These are phyloP conservation scores for Ammodytes marinus DNA, from an alignment of 2,113 vertebrate species.

Conservation along the genomic window DNA sequence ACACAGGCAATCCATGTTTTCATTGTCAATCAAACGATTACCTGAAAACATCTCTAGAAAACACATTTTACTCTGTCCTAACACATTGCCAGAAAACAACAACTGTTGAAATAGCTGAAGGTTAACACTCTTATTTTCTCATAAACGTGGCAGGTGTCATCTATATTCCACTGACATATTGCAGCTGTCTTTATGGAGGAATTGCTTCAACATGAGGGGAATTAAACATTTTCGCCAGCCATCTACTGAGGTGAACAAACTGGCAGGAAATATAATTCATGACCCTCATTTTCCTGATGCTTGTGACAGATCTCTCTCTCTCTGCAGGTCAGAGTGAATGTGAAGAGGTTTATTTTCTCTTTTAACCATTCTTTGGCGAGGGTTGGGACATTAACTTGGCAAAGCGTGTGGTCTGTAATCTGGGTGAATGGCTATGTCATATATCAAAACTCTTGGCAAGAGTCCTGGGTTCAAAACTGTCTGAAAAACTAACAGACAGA, in stretches of 20 bases:
- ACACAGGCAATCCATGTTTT: slow-evolving; percentile 50
- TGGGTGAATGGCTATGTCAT: slow-evolving; percentile 45
- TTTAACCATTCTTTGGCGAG: slow-evolving; percentile 51
- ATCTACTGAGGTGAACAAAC: slow-evolving; percentile 47
- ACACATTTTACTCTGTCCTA: slow-evolving; percentile 41
- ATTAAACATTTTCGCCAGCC: slow-evolving; percentile 50
- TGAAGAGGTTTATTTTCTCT: slow-evolving; percentile 58
- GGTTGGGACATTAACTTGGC: slow-evolving; percentile 60
- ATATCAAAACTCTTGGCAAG: slow-evolving; percentile 57
- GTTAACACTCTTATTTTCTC: slow-evolving; percentile 67
- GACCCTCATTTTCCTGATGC: slow-evolving; percentile 28
- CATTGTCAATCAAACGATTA: slow-evolving; percentile 52
- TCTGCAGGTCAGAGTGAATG: slow-evolving; percentile 50
- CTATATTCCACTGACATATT: slow-evolving; percentile 62
- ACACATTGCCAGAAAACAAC: slow-evolving; percentile 53
- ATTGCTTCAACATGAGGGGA: slow-evolving; percentile 36
- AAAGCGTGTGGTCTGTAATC: slow-evolving; percentile 45
- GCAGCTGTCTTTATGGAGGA: slow-evolving; percentile 48
- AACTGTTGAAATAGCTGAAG: slow-evolving; percentile 58
- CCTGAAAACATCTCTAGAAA: slow-evolving; percentile 37
- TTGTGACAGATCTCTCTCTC: slow-evolving; percentile 53
- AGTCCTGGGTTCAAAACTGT: slow-evolving; percentile 42
- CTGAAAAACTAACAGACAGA: slow-evolving; percentile 50
- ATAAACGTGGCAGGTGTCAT: slow-evolving; percentile 59
- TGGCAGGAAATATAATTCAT: slow-evolving; percentile 44